Evolutionary conservation across 2,888 invertebrate genomes (phyloP).

Genomic region (Ceratothoa steindachneri): DNA sequence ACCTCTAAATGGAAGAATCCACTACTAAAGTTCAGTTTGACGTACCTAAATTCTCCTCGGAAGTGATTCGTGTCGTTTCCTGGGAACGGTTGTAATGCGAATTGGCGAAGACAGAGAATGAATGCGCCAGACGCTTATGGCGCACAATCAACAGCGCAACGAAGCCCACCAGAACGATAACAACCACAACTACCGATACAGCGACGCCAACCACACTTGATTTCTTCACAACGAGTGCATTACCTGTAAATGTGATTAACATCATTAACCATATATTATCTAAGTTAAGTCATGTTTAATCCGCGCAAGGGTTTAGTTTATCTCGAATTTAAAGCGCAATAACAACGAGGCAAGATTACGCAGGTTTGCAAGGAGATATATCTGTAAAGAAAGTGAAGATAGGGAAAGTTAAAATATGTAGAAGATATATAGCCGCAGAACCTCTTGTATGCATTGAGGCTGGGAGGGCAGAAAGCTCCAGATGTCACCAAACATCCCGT

Average conservation of each 20-base stretch:
- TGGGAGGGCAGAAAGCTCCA: no score
- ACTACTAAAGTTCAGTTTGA: background rate
- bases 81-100: conserved; percentile 81
- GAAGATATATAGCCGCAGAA: no score
- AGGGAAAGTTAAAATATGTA: no score
- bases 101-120: conserved; percentile 75
- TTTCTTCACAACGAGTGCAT: conserved; percentile 48
- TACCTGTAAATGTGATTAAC: conserved; percentile 17
- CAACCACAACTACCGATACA: conserved; percentile 59
- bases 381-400: no score
- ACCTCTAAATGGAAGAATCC: background rate
- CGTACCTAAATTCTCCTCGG: conserved; percentile 64
- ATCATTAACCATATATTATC: no score
- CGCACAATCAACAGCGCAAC: conserved; percentile 64
- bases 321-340: no score
- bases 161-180: conserved; percentile 60
- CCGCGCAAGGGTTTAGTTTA: no score
- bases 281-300: no score
- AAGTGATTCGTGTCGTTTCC: conserved; percentile 78
- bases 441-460: no score
- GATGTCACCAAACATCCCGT: no score
- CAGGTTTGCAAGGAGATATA: no score
- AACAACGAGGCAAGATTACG: no score
- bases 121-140: conserved; percentile 69
- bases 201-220: conserved; percentile 56